Conservation (phyloP, 2,888 invertebrate species). For the Ormyrus thymus region DNA sequence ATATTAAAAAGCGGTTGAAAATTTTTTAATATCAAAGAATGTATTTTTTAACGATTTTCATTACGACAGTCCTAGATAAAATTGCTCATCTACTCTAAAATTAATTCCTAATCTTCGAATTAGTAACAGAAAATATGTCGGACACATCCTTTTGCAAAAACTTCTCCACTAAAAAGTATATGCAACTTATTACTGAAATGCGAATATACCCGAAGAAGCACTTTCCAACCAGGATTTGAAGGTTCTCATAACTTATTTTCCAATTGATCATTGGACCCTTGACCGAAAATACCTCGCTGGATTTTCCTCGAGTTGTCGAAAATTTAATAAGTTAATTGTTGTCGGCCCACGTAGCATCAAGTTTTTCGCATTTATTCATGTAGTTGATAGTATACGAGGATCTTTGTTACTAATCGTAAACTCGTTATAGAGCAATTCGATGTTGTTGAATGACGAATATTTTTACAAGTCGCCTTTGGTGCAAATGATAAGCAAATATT, state of each 20-base stretch:
- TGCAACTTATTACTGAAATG: background rate
- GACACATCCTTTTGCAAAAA: constrained; percentile 1
- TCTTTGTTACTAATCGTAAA: constrained; percentile 42
- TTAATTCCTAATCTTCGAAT: no score
- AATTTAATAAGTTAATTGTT: constrained; percentile 40
- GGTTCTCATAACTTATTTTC: constrained; percentile 22
- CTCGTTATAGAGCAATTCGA: constrained; percentile 24
- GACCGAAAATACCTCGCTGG: constrained; percentile 36
- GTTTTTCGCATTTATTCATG: constrained; percentile 11
- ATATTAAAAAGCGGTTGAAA: no score
- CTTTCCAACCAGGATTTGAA: background rate
- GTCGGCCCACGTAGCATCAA: constrained; percentile 20
- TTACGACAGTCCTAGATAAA: no score
- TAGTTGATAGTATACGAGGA: background rate
- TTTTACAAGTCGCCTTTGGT: constrained; percentile 37
- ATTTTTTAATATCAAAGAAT: no score
- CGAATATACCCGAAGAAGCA: background rate
- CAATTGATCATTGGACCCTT: background rate
- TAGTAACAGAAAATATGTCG: background rate
- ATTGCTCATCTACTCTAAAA: no score
- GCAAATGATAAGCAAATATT: constrained; percentile 26
- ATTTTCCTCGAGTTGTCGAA: constrained; percentile 36
- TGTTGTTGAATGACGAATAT: constrained; percentile 47
- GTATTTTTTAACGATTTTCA: no score
- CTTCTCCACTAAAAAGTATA: background rate